Conservation (phyloP, 2,888 invertebrate genomes). For the Lamproptera curius region DNA sequence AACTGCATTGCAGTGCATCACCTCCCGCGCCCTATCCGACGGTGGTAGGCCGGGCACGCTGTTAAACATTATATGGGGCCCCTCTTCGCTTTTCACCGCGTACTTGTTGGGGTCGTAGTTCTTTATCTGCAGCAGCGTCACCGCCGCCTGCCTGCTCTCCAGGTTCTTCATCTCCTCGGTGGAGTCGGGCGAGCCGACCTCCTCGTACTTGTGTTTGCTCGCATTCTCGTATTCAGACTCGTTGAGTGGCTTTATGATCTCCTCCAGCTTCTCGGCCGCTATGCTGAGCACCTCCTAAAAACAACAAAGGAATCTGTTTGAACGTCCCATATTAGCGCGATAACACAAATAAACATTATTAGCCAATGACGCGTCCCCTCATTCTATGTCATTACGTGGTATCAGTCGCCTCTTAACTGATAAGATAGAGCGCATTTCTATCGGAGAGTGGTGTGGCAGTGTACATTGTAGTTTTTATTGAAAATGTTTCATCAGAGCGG, state of each 20-base stretch:
- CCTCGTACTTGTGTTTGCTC: slow-evolving; percentile 58
- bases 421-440: slow-evolving; percentile 63
- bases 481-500: slow-evolving; percentile 57
- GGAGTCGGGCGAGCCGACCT: slow-evolving; percentile 70
- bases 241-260: slow-evolving; percentile 72
- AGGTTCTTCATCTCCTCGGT: slow-evolving; percentile 75
- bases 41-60: slow-evolving; percentile 77
- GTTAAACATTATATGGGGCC: slow-evolving; percentile 78
- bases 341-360: slow-evolving; percentile 55
- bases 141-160: slow-evolving; percentile 73
- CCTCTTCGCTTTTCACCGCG: slow-evolving; percentile 61
- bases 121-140: slow-evolving; percentile 71
- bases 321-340: slow-evolving; percentile 50
- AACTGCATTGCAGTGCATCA: slow-evolving; percentile 74
- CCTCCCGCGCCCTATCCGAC: slow-evolving; percentile 72
- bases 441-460: slow-evolving; percentile 57
- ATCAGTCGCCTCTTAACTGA: slow-evolving; percentile 54
- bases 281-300: slow-evolving; percentile 79
- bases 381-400: slow-evolving; percentile 57
- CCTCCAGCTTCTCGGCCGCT: slow-evolving; percentile 78
- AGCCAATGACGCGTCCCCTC: slow-evolving; percentile 62
- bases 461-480: slow-evolving; percentile 48
- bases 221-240: slow-evolving; percentile 52
- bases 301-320: slow-evolving; percentile 51
- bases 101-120: slow-evolving; percentile 74